Percentiles rank a stretch among this genome's conserved stretches.
Evolutionary conservation across 1,140 invertebrate genomes (phyloP).

Genomic region (Idris sp.): DNA sequence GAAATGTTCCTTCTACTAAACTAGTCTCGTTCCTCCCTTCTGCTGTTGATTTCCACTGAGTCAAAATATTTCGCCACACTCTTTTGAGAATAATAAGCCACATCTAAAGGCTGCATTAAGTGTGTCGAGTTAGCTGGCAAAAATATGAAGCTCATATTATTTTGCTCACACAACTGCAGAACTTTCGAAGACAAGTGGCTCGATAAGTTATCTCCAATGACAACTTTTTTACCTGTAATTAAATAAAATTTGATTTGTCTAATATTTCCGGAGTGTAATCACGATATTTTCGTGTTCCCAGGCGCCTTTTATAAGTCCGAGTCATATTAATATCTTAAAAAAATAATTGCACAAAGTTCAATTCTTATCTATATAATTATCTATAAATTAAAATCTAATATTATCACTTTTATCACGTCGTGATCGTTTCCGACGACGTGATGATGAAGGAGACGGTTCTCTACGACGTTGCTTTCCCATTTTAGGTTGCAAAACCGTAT

Average conservation of each 20-base stretch:
- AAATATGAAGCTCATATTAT: conserved; percentile 6
- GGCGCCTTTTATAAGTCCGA: too few species aligned
- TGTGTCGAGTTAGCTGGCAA: conserved; percentile 4
- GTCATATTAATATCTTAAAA: too few species aligned
- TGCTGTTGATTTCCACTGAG: neutral
- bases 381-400: too few species aligned
- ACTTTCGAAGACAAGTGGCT: conserved; percentile 9
- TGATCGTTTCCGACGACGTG: conserved; percentile 10
- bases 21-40: conserved; percentile 4
- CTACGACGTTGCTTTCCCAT: conserved; percentile 15
- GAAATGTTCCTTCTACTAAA: conserved; percentile 14
- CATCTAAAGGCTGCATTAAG: conserved; percentile 10
- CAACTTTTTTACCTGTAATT: conserved; percentile 1
- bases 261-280: neutral
- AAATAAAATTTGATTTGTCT: too few species aligned
- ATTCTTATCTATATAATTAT: too few species aligned
- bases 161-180: conserved; percentile 6
- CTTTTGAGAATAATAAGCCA: conserved; percentile 13
- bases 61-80: conserved; percentile 5
- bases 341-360: too few species aligned
- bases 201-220: conserved; percentile 19
- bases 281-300: neutral
- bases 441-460: conserved; percentile 7
- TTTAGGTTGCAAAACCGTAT: neutral
- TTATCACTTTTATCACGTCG: conserved; percentile 1